Base-by-base conservation (phyloP, 2,888 invertebrate species). In the Venustoraphidia nigricollis region DNA sequence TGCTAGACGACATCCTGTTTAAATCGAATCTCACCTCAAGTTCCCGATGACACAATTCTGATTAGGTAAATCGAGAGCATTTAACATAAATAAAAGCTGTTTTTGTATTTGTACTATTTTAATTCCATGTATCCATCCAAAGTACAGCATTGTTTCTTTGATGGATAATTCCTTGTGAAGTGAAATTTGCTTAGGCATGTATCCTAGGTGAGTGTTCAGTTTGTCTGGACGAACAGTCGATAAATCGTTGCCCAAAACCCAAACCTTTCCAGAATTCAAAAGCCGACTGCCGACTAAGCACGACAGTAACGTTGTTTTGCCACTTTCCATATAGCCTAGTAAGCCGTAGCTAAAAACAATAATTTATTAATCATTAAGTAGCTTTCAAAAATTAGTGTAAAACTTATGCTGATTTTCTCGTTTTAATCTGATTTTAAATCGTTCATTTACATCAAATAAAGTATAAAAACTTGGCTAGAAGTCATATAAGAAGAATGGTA, bases 41-140 rank as follows among this genome's bases (percentile, higher is more conserved):
- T 85, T 83, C 62, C 81, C 81, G 9, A 89, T 82, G 57, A 83
- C 75, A 54, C 92, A 74, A 60, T 83, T 84, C 64, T 86, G 83
- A 56, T 86, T 84, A 40, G 94, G 93, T 61, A 95, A 70, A 66
- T 93, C 90, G 43, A 95, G 76, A 66, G 94, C 93, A 64, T 90
- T 87, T 35, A 93, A 70, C 13, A 94, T 72, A 67, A 94, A 93
- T 59, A 83, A 78, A 55, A 89, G 78, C 56, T 93, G 75, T 55
- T 86, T 84, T 46, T 73, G 69, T 56, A 94, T 90, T 68, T 90
- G 86, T 34, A 74, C 65, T 35, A 84, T 83, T 62, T 79, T 75
- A 93, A 95, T 93, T 55, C 91, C 89, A 67, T 92, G 92, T 60
- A 95, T 89, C 81, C 92, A 88, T 40, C 94, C 94, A 68, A 95